Percentiles rank a stretch among this genome's conserved stretches.
Evolutionary conservation across 2,113 vertebrate genomes (phyloP).

Genomic region (Aphyosemion australe): DNA sequence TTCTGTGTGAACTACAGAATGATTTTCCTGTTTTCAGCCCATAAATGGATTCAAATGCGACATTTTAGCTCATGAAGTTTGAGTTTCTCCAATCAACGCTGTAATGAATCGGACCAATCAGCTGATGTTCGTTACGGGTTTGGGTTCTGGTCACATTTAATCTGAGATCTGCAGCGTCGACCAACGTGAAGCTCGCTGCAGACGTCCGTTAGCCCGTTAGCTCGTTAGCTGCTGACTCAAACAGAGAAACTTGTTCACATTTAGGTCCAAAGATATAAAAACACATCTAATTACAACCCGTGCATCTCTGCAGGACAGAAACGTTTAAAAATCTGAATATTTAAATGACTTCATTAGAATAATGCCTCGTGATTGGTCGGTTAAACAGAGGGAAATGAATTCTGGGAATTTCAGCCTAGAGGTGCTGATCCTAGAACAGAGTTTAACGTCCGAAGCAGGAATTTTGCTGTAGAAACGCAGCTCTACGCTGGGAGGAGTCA

Average conservation of each 20-base stretch:
- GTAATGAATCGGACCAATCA: too few species aligned
- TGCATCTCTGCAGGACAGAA: constrained; percentile 9
- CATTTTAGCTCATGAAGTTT: too few species aligned
- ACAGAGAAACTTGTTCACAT: constrained; percentile 19
- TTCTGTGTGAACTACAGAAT: background rate
- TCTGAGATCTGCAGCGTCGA: too few species aligned
- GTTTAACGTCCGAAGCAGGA: background rate
- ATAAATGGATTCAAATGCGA: too few species aligned
- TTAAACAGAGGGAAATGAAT: constrained; percentile 31
- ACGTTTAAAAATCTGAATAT: background rate
- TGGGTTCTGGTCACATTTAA: too few species aligned
- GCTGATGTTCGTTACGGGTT: too few species aligned
- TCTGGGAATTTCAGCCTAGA: constrained; percentile 11
- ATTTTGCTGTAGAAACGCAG: background rate
- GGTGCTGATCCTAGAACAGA: background rate
- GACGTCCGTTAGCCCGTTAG: too few species aligned
- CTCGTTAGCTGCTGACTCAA: background rate
- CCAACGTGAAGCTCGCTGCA: too few species aligned
- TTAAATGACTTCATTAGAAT: constrained; percentile 49
- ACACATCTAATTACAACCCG: constrained; percentile 30
- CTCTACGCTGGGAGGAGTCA: background rate
- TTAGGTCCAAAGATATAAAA: constrained; percentile 44
- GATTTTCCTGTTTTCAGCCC: background rate
- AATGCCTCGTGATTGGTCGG: constrained; percentile 28
- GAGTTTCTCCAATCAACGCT: too few species aligned